Evolutionary conservation across 1,140 invertebrate species (phyloP), one percentile per base, ranked within the genome.

Genomic region (Heliconius hewitsoni): DNA sequence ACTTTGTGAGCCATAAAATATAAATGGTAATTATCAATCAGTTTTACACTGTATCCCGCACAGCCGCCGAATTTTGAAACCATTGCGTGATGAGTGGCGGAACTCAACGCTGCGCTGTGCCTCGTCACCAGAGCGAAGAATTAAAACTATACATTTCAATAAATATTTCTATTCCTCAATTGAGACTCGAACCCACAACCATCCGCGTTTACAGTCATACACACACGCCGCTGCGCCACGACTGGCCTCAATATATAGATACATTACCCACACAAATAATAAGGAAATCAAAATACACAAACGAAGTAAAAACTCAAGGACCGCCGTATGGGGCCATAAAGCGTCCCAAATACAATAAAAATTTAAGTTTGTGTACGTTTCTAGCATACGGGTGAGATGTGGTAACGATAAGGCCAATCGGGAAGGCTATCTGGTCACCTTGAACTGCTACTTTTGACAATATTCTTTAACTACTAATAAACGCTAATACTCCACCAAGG

Each of bases 381-480:
- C 73, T 80, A 83, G 85, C 82, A 86, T 89, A 88, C 85, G 83
- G 83, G 85, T 77, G 80, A 83, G 86, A 91, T 89, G 85, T 74
- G 46, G 81, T 76, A 71, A 85, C 74, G 89, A 91, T 93, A 92
- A 89, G 86, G 85, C 85, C 86, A 88, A 90, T 88, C 91, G 78
- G 78, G 83, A 86, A 93, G 91, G 92, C 89, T 88, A 91, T 90
- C 88, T 83, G 66, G 72, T 78, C 76, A 75, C 90, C 91, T 91
- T 92, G 89, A 91, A 92, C 90, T 82, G 82, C 78, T 81, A 87
- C 70, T 87, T 91, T 91, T 91, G 83, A 88, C 83, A 85, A 85
- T 88, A 89, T 87, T 87, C 89, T 80, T 83, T 83, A 87, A 87
- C 85, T 77, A 76, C 80, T 88, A 90, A 89, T 85, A 85, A 81